phyloP scores from a whole-genome alignment of 2,888 invertebrate genomes.

The Philereme vetulata region DNA sequence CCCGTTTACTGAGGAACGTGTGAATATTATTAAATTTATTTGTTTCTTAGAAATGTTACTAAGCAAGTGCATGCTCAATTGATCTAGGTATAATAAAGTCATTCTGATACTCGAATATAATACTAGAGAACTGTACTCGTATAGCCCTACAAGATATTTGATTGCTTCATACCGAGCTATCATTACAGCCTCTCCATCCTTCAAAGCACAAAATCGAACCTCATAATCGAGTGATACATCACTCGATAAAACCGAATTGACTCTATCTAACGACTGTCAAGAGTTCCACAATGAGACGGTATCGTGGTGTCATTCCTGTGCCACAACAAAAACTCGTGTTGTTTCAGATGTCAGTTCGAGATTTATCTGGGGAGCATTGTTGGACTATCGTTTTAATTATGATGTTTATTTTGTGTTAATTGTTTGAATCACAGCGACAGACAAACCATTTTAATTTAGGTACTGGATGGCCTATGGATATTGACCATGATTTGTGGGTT shows the following conservation, averaged over 20 bases:
- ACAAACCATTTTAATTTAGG: neutral
- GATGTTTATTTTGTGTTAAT: conserved; percentile 28
- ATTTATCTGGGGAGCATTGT: conserved; percentile 30
- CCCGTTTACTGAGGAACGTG: no score
- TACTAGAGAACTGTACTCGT: no score
- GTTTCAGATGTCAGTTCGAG: conserved; percentile 31
- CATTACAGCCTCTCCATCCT: conserved; percentile 41
- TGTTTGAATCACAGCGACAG: conserved; percentile 11
- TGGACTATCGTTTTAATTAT: conserved; percentile 31
- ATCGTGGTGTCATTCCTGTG: conserved; percentile 38
- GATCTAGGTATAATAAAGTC: no score
- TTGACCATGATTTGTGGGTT: no score
- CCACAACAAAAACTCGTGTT: conserved; percentile 40
- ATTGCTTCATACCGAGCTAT: conserved; percentile 26
- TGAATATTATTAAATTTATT: no score
- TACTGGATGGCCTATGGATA: no score
- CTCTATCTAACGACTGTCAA: conserved; percentile 59
- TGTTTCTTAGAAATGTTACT: no score
- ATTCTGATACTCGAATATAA: conserved; percentile 2
- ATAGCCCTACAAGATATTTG: conserved; percentile 7
- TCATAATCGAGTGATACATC: conserved; percentile 47
- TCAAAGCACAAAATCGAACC: conserved; percentile 38
- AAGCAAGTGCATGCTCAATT: no score
- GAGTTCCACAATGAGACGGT: conserved; percentile 37
- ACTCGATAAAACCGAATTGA: conserved; percentile 53